Evolutionary conservation across 2,113 vertebrate species (phyloP).

Genomic region (Halichoeres trimaculatus): DNA sequence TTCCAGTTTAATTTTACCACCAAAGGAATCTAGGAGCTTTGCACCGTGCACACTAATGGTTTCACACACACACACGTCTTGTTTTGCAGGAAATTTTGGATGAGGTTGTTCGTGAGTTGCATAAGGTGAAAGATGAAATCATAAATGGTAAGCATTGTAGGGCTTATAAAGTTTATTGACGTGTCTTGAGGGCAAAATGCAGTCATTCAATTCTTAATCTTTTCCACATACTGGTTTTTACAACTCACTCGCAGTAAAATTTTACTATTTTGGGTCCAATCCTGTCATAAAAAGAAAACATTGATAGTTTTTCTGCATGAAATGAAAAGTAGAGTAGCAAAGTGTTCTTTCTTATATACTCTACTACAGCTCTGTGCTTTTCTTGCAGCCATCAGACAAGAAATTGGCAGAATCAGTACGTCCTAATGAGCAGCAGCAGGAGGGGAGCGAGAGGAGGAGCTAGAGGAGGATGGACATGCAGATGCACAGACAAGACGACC

Average conservation of each 20-base stretch:
- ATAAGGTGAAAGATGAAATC: slow-evolving; percentile 99
- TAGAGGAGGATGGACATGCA: slow-evolving; percentile 73
- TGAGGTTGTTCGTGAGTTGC: slow-evolving; percentile 97
- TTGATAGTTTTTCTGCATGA: not conserved
- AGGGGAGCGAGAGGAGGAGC: slow-evolving; percentile 69
- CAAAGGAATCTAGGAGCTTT: not conserved
- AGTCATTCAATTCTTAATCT: slow-evolving; percentile 10
- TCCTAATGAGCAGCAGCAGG: slow-evolving; percentile 85
- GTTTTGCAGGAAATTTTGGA: slow-evolving; percentile 95
- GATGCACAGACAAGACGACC: slow-evolving; percentile 74
- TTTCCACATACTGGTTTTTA: not conserved
- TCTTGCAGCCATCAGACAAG: slow-evolving; percentile 94
- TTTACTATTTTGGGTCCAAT: not conserved
- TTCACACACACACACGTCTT: not conserved
- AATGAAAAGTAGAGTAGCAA: not conserved
- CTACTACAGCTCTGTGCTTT: not conserved
- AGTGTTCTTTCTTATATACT: not conserved
- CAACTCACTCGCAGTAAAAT: not conserved
- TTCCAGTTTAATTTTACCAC: not conserved
- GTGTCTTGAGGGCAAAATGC: not conserved
- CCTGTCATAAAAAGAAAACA: not conserved
- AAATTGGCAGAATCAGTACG: slow-evolving; percentile 94
- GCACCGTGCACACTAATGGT: not conserved
- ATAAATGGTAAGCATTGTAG: slow-evolving; percentile 91
- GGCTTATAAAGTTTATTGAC: not conserved